Percentiles rank a stretch among this genome's conserved stretches.
These are phyloP conservation scores for Mantis religiosa DNA, from an alignment of 2,888 invertebrate genomes.

Conservation along the genomic window DNA sequence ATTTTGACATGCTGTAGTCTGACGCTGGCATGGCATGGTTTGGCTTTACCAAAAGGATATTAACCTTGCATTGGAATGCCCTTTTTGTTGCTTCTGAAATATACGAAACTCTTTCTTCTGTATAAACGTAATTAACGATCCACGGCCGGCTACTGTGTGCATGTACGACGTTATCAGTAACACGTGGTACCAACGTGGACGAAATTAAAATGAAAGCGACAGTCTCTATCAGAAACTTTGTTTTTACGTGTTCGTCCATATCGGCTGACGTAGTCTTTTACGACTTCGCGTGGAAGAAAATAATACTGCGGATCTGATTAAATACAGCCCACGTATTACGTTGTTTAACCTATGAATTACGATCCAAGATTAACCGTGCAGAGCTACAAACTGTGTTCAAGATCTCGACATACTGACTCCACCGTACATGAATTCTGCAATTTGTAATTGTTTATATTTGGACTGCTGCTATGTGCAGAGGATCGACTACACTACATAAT, in stretches of 20 bases:
- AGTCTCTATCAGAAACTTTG: too few species aligned
- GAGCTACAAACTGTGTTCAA: neutral
- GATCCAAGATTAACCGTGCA: neutral
- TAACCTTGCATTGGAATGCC: neutral
- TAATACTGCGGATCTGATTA: neutral
- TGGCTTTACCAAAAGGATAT: neutral
- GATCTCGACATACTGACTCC: neutral
- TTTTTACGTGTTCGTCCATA: neutral
- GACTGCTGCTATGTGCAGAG: too few species aligned
- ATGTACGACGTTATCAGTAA: neutral
- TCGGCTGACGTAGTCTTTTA: neutral
- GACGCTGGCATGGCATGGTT: too few species aligned
- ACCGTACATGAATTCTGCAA: too few species aligned
- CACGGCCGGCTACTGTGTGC: too few species aligned
- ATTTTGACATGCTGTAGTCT: too few species aligned
- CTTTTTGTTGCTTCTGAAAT: neutral
- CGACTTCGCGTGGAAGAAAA: neutral
- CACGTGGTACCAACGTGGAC: neutral
- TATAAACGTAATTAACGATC: neutral
- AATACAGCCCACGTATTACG: neutral
- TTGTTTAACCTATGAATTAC: neutral
- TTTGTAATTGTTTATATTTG: too few species aligned
- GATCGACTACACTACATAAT: too few species aligned
- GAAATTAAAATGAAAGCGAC: neutral
- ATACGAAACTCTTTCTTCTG: neutral